Base-by-base conservation (phyloP, 2,888 invertebrate genomes). In the Spilosoma lubricipeda region DNA sequence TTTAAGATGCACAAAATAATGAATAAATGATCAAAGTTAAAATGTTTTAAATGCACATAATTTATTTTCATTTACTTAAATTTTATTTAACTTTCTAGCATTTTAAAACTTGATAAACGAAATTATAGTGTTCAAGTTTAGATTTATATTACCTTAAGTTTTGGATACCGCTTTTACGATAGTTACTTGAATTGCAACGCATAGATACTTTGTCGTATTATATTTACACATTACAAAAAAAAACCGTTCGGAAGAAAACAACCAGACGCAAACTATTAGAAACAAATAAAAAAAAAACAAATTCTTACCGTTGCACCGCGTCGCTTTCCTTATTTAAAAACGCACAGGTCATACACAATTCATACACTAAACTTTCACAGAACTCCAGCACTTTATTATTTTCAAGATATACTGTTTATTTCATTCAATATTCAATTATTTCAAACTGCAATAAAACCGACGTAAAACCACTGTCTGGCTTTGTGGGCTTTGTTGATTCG, bases 231-330 rank as follows among this genome's bases (percentile, higher is more conserved):
- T n/a, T n/a, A n/a, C n/a, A 18, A 18, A 18, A 68, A 15, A 48
- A 30, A 20, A 45, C 20, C 20, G 48, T 30, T 45, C 18, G 67
- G 18, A 45, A 27, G 27, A 48, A 45, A 45, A 64, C 13, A 64
- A 71, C 42, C 42, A 67, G 67, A 72, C 39, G n/a, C 36, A 30
- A 30, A 66, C 15, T 13, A 66, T 15, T 63, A 39, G n/a, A 59
- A 1, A 73, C 11, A 71, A 59, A 79, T 75, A 82, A 70, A 82
- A 84, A 56, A 73, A 84, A 74, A 82, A 81, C 83, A 80, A 82
- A 77, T 65, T 48, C 81, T 78, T 45, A 84, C 84, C 81, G 66
- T 74, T 70, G 56, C n/a, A 77, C 72, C 71, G 66, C 71, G 71
- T 67, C 23, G 39, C 7, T 33, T 75, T 72, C 76, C 42, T 68